Evolutionary conservation across 2,888 invertebrate genomes (phyloP).

Genomic region (Ectropis crepuscularia): DNA sequence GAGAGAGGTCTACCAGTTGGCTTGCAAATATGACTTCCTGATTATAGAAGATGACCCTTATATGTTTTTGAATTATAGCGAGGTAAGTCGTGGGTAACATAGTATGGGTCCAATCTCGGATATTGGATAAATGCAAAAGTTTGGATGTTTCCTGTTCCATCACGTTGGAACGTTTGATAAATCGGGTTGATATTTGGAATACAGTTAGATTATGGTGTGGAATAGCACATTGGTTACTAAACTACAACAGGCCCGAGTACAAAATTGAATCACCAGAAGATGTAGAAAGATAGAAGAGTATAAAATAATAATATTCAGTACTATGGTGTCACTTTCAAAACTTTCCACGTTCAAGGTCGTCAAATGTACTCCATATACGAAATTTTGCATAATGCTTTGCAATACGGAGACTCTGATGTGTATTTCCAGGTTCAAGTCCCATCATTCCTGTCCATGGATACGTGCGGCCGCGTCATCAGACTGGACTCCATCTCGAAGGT

Average conservation of each 20-base stretch:
- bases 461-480: slow-evolving; percentile 90
- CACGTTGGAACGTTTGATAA: too few species aligned
- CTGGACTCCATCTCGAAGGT: slow-evolving; percentile 92
- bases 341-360: too few species aligned
- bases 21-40: slow-evolving; percentile 90
- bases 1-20: slow-evolving; percentile 89
- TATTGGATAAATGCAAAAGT: too few species aligned
- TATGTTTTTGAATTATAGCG: slow-evolving; percentile 89
- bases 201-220: too few species aligned
- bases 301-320: too few species aligned
- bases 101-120: not conserved
- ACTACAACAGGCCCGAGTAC: too few species aligned
- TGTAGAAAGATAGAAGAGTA: too few species aligned
- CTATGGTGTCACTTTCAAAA: too few species aligned
- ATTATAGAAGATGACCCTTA: slow-evolving; percentile 94
- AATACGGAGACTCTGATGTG: not conserved
- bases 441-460: slow-evolving; percentile 90
- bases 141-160: too few species aligned
- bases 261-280: too few species aligned
- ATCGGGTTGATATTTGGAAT: too few species aligned
- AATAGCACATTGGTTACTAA: too few species aligned
- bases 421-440: slow-evolving; percentile 78
- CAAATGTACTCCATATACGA: not conserved
- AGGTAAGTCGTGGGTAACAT: slow-evolving; percentile 65
- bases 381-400: not conserved